Percentiles rank a stretch among this genome's conserved stretches.
phyloP scores from a whole-genome alignment of 2,888 invertebrate genomes.

The Plebejus melissa region DNA sequence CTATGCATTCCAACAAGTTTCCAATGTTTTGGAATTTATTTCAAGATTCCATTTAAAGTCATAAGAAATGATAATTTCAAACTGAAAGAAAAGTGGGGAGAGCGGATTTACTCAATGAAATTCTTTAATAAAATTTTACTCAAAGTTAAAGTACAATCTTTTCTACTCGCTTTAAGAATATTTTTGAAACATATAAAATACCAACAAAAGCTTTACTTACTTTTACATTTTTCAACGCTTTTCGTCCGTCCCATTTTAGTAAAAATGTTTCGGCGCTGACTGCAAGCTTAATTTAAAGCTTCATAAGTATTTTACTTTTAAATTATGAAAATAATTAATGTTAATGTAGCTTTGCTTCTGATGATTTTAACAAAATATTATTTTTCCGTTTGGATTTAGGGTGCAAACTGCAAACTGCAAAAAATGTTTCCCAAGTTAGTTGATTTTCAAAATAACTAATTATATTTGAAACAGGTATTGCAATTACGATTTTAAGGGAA shows the following conservation, averaged over 20 bases:
- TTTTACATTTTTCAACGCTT: conserved; percentile 24
- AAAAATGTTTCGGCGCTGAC: conserved; percentile 16
- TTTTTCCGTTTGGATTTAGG: neutral
- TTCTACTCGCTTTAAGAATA: conserved; percentile 17
- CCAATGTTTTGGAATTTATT: neutral
- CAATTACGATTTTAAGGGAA: too few relatives aligned
- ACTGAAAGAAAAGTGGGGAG: neutral
- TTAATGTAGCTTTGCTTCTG: neutral
- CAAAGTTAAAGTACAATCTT: conserved; percentile 23
- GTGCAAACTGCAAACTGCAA: too few relatives aligned
- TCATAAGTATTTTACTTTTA: conserved; percentile 1
- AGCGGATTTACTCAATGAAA: neutral
- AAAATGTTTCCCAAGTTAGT: too few relatives aligned
- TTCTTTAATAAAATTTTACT: conserved; percentile 1
- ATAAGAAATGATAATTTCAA: neutral
- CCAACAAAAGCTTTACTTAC: conserved; percentile 17
- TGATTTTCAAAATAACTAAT: neutral
- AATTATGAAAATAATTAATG: conserved; percentile 2
- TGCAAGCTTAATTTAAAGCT: conserved; percentile 22
- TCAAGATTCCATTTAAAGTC: neutral
- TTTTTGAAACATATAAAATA: conserved; percentile 11
- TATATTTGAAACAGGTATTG: too few relatives aligned
- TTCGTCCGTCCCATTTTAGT: conserved; percentile 8
- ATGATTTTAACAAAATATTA: neutral
- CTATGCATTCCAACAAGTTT: neutral